Evolutionary conservation across 2,797 vertebrate species (phyloP).

Genomic region (Channa striata): DNA sequence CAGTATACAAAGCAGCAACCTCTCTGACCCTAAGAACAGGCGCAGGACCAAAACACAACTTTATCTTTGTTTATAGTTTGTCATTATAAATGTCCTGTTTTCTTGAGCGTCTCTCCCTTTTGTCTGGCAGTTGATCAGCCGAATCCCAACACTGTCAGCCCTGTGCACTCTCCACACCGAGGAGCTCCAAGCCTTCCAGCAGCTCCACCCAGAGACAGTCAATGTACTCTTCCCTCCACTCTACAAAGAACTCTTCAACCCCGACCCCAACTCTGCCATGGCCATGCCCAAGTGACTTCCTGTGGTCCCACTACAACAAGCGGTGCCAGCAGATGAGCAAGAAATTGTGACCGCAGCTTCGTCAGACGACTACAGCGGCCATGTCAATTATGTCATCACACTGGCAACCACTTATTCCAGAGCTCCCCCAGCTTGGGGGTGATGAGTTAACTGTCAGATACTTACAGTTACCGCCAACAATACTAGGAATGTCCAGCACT

Average conservation of each 20-base stretch:
- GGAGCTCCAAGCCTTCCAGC: constrained; percentile 99
- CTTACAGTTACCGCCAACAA: constrained; percentile 85
- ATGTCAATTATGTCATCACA: constrained; percentile 37
- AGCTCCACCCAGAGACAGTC: constrained; percentile 98
- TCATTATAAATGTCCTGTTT: constrained; percentile 4
- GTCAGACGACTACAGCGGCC: constrained; percentile 26
- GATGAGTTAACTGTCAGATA: constrained; percentile 69
- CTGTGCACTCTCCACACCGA: constrained; percentile 98
- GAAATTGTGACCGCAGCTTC: constrained; percentile 77
- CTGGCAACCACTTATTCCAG: constrained; percentile 57
- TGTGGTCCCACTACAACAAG: constrained; percentile 67
- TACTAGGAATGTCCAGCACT: constrained; percentile 99
- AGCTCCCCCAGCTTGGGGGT: constrained; percentile 51
- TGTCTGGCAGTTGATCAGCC: constrained; percentile 93
- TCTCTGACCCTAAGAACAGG: background rate
- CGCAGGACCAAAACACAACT: background rate
- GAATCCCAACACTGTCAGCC: constrained; percentile 97
- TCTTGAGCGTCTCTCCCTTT: constrained; percentile 37
- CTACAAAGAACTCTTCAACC: constrained; percentile 99
- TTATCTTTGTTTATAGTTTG: background rate
- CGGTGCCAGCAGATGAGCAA: constrained; percentile 67
- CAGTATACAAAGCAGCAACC: background rate
- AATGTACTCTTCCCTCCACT: constrained; percentile 98
- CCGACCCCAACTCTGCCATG: constrained; percentile 94
- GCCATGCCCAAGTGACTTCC: constrained; percentile 93